Conservation (phyloP, 2,113 vertebrate species). For the Empidonax traillii region DNA sequence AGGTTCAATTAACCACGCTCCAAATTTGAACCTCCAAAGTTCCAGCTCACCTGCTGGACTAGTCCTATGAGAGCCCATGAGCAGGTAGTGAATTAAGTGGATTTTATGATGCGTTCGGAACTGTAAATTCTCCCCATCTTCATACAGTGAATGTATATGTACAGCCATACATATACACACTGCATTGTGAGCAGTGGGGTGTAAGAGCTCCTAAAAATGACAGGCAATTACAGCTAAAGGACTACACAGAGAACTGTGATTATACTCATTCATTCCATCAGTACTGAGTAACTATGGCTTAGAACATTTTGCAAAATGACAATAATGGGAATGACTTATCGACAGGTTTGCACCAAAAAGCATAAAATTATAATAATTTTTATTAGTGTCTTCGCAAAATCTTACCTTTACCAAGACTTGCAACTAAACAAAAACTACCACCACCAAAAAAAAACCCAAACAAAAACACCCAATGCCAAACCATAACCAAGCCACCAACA, state of each 20-base stretch:
- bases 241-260: background rate
- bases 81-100: background rate
- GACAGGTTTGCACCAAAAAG: constrained; percentile 17
- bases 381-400: background rate
- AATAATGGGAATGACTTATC: constrained; percentile 63
- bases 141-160: background rate
- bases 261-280: background rate
- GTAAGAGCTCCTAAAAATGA: background rate
- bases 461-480: background rate
- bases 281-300: background rate
- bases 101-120: background rate
- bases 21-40: background rate
- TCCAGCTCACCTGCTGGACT: background rate
- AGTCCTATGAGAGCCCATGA: background rate
- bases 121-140: background rate
- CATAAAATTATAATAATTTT: background rate
- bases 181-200: background rate
- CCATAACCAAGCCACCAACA: background rate
- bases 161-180: background rate
- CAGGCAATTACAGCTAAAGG: background rate
- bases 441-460: background rate
- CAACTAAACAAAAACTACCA: background rate
- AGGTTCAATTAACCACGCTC: background rate
- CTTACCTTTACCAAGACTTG: background rate
- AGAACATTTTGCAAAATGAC: constrained; percentile 30